A percentile compares a stretch with the other conserved stretches of the same genome.
phyloP scores from a whole-genome alignment of 2,888 invertebrate genomes.

The Eupithecia insigniata region DNA sequence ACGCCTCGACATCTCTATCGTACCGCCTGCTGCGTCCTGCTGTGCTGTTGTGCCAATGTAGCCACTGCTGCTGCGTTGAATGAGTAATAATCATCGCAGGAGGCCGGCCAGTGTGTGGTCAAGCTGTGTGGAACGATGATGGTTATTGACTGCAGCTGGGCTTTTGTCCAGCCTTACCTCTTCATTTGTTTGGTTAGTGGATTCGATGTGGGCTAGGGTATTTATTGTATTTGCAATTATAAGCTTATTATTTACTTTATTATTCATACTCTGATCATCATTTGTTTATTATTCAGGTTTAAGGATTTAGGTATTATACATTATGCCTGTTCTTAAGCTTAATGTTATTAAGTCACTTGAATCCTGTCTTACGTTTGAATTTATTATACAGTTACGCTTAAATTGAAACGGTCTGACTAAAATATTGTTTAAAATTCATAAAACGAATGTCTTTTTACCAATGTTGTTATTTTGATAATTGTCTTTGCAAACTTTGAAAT shows the following conservation, averaged over 20 bases:
- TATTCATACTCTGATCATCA: background rate
- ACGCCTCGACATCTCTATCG: constrained; percentile 51
- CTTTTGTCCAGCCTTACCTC: background rate
- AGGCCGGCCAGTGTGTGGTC: constrained; percentile 32
- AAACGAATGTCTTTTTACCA: background rate
- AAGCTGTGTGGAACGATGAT: constrained; percentile 35
- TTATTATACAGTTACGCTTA: background rate
- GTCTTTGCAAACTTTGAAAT: background rate
- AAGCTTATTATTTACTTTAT: background rate
- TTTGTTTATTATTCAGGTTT: background rate
- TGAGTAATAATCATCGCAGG: constrained; percentile 3
- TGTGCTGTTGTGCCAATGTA: constrained; percentile 53
- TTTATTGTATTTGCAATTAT: background rate
- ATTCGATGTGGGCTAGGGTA: background rate
- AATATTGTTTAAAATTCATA: background rate
- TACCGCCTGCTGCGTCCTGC: constrained; percentile 53
- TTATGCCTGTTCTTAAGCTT: background rate
- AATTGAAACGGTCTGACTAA: background rate
- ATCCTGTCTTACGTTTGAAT: background rate
- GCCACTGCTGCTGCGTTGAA: constrained; percentile 13
- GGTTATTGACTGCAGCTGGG: constrained; percentile 32
- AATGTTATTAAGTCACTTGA: background rate
- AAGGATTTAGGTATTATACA: no score
- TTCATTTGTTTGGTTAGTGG: constrained; percentile 2
- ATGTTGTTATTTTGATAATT: background rate